Conservation (phyloP, 2,113 vertebrate species). For the Platycercus adscitus region DNA sequence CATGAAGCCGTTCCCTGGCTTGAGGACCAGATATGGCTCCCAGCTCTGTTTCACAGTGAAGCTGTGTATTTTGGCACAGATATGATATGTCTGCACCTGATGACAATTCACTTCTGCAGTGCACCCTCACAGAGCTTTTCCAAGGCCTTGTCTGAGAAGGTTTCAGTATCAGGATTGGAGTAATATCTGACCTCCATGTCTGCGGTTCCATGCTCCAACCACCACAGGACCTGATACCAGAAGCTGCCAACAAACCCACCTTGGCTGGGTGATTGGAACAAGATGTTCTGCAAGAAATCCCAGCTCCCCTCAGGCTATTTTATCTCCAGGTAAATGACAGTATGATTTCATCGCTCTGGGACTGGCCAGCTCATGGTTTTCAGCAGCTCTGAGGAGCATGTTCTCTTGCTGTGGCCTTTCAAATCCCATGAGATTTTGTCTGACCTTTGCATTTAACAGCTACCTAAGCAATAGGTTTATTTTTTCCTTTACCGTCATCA, state of each 20-base stretch:
- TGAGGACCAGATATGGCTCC: background rate
- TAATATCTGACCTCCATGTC: background rate
- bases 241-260: background rate
- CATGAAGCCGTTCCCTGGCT: background rate
- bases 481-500: background rate
- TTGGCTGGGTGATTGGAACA: background rate
- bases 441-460: background rate
- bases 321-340: background rate
- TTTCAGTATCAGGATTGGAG: background rate
- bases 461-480: background rate
- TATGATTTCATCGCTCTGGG: background rate
- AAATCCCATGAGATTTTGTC: background rate
- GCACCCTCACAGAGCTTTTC: background rate
- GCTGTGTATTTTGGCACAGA: background rate
- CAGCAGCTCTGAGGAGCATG: background rate
- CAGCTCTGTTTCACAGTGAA: background rate
- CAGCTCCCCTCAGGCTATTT: background rate
- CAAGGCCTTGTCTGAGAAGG: background rate
- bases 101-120: background rate
- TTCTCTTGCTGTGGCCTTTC: background rate
- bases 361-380: background rate
- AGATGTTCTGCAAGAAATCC: background rate
- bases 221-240: background rate
- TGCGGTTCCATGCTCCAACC: background rate
- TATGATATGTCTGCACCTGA: background rate